Conservation (phyloP, 2,888 invertebrate species). For the Diarsia dahlii region DNA sequence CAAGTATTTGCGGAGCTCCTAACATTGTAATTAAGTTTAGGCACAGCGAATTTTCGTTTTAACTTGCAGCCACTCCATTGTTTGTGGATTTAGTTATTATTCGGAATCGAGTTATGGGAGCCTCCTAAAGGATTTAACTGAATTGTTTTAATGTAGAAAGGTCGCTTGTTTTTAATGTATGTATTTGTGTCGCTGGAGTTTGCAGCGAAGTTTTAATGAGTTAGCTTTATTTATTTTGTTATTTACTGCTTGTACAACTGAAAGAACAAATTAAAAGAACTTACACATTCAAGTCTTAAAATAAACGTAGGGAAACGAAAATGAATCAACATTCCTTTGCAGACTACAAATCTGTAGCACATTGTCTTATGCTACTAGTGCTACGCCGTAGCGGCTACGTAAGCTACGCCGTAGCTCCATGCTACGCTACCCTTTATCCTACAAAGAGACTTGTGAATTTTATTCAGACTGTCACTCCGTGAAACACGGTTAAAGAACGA, state of each 20-base stretch:
- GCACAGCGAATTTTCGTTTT: slow-evolving; percentile 74
- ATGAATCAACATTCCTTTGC: slow-evolving; percentile 31
- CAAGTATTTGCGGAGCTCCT: slow-evolving; percentile 63
- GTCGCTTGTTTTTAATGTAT: slow-evolving; percentile 66
- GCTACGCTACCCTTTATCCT: neutral
- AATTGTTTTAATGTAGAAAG: slow-evolving; percentile 68
- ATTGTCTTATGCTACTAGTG: slow-evolving; percentile 11
- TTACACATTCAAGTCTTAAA: slow-evolving; percentile 20
- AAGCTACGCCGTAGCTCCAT: slow-evolving; percentile 34
- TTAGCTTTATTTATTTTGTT: slow-evolving; percentile 51
- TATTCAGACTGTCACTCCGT: neutral
- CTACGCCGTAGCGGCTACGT: slow-evolving; percentile 38
- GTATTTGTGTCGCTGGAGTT: slow-evolving; percentile 59
- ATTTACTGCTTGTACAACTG: slow-evolving; percentile 30
- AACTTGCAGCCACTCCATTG: slow-evolving; percentile 74
- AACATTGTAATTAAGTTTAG: slow-evolving; percentile 75
- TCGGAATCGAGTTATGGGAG: slow-evolving; percentile 73
- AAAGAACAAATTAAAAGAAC: slow-evolving; percentile 36
- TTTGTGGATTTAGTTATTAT: slow-evolving; percentile 77
- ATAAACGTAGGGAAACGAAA: slow-evolving; percentile 16
- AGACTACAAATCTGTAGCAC: slow-evolving; percentile 30
- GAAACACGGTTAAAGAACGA: neutral
- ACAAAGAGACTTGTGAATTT: slow-evolving; percentile 9
- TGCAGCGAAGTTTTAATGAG: slow-evolving; percentile 57
- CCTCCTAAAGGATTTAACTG: slow-evolving; percentile 66